Evolutionary conservation across 1,140 invertebrate genomes (phyloP).

Genomic region (Drosophila nikananu): DNA sequence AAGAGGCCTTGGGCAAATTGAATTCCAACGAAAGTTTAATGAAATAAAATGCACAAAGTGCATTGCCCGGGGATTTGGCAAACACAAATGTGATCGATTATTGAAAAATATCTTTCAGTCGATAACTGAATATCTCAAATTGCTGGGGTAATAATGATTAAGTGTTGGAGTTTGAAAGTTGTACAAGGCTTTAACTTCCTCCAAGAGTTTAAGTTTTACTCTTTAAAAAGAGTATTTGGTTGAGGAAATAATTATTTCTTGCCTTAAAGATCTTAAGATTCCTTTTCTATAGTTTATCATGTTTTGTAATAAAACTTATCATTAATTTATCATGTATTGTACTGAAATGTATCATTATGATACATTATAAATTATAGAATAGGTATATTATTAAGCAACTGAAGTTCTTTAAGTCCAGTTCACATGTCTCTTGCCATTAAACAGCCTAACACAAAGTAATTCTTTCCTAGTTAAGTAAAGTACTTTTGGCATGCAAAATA

Average conservation of each 20-base stretch:
- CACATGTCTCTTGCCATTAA: slow-evolving; percentile 8
- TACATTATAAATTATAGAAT: too few relatives aligned
- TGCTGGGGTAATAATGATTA: neutral
- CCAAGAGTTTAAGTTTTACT: neutral
- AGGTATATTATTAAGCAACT: too few relatives aligned
- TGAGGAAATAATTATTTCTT: neutral
- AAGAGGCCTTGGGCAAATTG: slow-evolving; percentile 43
- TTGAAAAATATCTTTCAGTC: slow-evolving; percentile 32
- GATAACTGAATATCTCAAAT: slow-evolving; percentile 26
- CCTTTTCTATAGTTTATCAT: neutral
- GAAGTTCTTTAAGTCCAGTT: too few relatives aligned
- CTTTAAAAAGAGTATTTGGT: neutral
- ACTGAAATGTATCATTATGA: too few relatives aligned
- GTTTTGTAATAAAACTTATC: too few relatives aligned
- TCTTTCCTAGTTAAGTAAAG: neutral
- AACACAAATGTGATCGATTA: slow-evolving; percentile 40
- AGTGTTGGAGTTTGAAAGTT: neutral
- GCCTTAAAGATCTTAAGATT: neutral
- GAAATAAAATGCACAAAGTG: slow-evolving; percentile 41
- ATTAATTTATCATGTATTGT: too few relatives aligned
- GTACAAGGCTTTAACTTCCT: neutral
- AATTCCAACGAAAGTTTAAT: slow-evolving; percentile 56
- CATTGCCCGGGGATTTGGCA: slow-evolving; percentile 4
- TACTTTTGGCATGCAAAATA: slow-evolving; percentile 9
- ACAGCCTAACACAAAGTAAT: slow-evolving; percentile 4